phyloP scores from a whole-genome alignment of 2,888 invertebrate genomes.

The Plebejus melissa region DNA sequence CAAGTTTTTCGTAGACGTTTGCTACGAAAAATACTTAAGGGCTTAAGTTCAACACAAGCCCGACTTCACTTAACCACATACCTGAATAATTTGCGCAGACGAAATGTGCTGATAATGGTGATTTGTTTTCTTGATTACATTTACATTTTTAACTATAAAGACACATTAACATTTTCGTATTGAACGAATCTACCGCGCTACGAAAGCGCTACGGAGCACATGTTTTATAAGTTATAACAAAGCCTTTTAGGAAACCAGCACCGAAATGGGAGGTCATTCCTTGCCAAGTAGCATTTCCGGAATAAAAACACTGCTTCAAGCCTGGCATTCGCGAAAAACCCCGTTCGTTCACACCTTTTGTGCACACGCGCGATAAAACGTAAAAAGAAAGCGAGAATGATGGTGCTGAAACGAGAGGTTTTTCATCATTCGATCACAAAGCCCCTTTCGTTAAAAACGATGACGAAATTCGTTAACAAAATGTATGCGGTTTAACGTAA shows the following conservation, averaged over 20 bases:
- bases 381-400: conserved; percentile 8
- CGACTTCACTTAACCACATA: background rate
- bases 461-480: too few species aligned
- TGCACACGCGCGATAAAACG: conserved; percentile 6
- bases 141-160: background rate
- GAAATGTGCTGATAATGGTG: background rate
- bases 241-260: background rate
- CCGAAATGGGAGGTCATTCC: background rate
- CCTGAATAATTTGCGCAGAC: background rate
- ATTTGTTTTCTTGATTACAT: too few species aligned
- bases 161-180: background rate
- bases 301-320: background rate
- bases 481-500: too few species aligned
- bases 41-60: background rate
- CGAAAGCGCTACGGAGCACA: background rate
- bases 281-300: background rate
- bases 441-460: too few species aligned
- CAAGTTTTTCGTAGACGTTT: conserved; percentile 16
- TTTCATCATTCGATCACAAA: background rate
- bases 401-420: background rate
- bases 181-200: background rate
- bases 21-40: conserved; percentile 9
- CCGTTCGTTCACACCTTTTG: conserved; percentile 6
- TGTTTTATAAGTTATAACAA: background rate
- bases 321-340: background rate